Evolutionary conservation across 2,113 vertebrate genomes (phyloP), one percentile per base, ranked within the genome.

Genomic region (Hippolais icterina): DNA sequence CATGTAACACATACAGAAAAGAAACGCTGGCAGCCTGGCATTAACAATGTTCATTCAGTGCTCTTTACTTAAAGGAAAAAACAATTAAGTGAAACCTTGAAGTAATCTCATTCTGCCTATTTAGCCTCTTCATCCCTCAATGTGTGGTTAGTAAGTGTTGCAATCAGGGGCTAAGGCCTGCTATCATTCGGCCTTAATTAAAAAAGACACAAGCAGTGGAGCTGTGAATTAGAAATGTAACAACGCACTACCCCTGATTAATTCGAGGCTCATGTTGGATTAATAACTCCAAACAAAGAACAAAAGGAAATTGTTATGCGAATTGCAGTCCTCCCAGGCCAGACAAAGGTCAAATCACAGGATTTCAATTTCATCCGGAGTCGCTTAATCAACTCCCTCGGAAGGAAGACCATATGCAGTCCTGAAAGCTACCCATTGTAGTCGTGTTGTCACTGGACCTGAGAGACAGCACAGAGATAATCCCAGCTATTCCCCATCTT

Each of bases 181-280:
- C 98, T 98, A 98, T 98, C 98, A 97, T 97, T 98, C 98, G 98
- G 98, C 98, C 98, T 99, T 99, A 99, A 99, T 99, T 99, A 98
- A 98, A 98, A 98, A 98, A 98, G 99, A 99, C 98, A 96, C 98
- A 98, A 98, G 98, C 98, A 98, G 98, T 94, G 44, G 98, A 98
- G 98, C 97, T 97, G 98, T 98, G 99, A 99, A 99, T 99, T 98
- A 99, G 98, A 98, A 98, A 98, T 98, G 98, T 98, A 99, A 98
- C 98, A 97, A 97, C 96, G 95, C 97, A 97, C 98, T 97, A 97
- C 97, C 97, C 97, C 98, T 98, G 98, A 98, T 98, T 98, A 98
- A 98, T 98, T 98, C 97, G 96, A 98, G 97, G 98, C 98, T 98
- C 98, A 98, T 98, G 98, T 98, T 98, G 98, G 98, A 98, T 98